Evolutionary conservation across 2,113 vertebrate genomes (phyloP).

Genomic region (Eretmochelys imbricata): DNA sequence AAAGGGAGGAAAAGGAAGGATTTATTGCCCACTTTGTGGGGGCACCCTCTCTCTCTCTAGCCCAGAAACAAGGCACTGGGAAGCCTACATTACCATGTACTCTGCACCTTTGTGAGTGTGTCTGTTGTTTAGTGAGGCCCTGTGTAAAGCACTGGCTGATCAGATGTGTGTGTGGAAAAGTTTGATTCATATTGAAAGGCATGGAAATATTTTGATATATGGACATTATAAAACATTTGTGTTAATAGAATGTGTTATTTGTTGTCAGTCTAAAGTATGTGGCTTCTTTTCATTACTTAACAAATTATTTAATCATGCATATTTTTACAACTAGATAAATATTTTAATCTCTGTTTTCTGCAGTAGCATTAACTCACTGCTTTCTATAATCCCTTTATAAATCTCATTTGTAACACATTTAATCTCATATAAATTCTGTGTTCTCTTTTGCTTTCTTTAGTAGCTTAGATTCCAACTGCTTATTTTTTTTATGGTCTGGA

Average conservation of each 20-base stretch:
- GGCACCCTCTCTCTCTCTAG: not conserved
- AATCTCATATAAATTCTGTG: slow-evolving; percentile 28
- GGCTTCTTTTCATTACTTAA: slow-evolving; percentile 42
- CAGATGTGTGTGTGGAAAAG: not conserved
- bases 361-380: slow-evolving; percentile 52
- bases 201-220: slow-evolving; percentile 2
- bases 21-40: not conserved
- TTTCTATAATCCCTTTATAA: slow-evolving; percentile 59
- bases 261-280: not conserved
- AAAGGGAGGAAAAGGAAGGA: not conserved
- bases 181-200: not conserved
- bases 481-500: not conserved
- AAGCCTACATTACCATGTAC: not conserved
- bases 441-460: not conserved
- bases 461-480: not conserved
- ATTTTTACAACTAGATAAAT: slow-evolving; percentile 59
- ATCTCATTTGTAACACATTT: slow-evolving; percentile 27
- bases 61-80: not conserved
- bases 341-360: slow-evolving; percentile 66
- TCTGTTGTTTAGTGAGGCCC: not conserved
- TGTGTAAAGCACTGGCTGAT: not conserved
- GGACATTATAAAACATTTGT: slow-evolving; percentile 9
- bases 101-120: not conserved
- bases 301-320: slow-evolving; percentile 39
- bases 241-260: slow-evolving; percentile 16